Percentiles rank a stretch among this genome's conserved stretches.
phyloP scores from a whole-genome alignment of 2,888 invertebrate genomes.

The Toxonevra muliebris region DNA sequence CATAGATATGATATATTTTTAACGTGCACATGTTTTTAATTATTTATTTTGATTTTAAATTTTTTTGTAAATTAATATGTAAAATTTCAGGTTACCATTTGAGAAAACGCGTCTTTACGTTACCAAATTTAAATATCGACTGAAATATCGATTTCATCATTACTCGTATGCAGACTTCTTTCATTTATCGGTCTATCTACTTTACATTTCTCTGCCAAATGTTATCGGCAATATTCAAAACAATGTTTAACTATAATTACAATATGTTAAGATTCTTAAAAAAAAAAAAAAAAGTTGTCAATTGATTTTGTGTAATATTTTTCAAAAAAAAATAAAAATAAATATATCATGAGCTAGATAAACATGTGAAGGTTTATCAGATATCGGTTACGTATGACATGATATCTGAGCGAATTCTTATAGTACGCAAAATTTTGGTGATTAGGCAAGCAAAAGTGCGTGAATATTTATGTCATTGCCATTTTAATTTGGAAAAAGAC shows the following conservation, averaged over 20 bases:
- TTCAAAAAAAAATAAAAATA: too few relatives aligned
- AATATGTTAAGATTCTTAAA: too few relatives aligned
- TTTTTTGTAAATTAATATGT: neutral
- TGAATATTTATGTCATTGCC: too few relatives aligned
- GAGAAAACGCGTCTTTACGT: conserved; percentile 4
- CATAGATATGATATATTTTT: conserved; percentile 7
- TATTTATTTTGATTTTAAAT: neutral
- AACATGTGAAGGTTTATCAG: too few relatives aligned
- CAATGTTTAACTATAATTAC: neutral
- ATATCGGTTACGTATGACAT: too few relatives aligned
- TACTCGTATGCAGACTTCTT: neutral
- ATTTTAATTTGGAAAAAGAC: too few relatives aligned
- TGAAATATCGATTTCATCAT: conserved; percentile 1
- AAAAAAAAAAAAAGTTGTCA: too few relatives aligned
- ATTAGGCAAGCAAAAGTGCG: too few relatives aligned
- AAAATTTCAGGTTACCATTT: neutral
- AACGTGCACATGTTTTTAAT: neutral
- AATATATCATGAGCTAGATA: too few relatives aligned
- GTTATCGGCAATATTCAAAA: neutral
- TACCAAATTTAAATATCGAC: conserved; percentile 12
- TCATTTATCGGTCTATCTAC: neutral
- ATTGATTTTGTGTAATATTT: too few relatives aligned
- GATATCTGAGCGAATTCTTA: too few relatives aligned
- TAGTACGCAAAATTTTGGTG: too few relatives aligned
- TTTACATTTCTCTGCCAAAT: neutral